Evolutionary conservation across 1,140 invertebrate species (phyloP).

Genomic region (Ditylenchus dipsaci): DNA sequence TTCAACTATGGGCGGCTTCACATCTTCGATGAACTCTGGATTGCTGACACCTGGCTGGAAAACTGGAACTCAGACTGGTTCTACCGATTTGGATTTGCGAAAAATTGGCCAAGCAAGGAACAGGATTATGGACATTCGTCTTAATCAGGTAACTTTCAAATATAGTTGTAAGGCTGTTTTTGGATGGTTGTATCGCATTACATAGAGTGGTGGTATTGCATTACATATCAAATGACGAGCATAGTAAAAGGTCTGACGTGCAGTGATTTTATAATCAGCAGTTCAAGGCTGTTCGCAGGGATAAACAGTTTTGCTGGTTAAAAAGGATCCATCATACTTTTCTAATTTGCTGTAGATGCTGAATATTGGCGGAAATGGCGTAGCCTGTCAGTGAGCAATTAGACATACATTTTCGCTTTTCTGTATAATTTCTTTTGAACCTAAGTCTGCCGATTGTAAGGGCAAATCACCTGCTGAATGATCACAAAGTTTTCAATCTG

Average conservation of each 20-base stretch:
- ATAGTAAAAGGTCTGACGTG: constrained; percentile 15
- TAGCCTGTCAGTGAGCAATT: background rate
- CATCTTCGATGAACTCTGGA: constrained; percentile 58
- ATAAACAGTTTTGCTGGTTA: background rate
- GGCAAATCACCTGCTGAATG: background rate
- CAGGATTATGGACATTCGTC: constrained; percentile 97
- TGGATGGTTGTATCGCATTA: background rate
- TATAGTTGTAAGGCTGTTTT: too few relatives aligned
- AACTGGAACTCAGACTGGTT: constrained; percentile 34
- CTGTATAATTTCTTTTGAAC: background rate
- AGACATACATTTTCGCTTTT: background rate
- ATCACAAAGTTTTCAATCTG: constrained; percentile 15
- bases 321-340: background rate
- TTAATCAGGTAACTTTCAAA: constrained; percentile 72
- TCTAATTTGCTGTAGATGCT: background rate
- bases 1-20: constrained; percentile 31
- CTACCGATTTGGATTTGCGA: constrained; percentile 81
- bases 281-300: background rate
- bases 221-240: constrained; percentile 6
- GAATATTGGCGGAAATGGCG: background rate
- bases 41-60: constrained; percentile 70
- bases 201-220: background rate
- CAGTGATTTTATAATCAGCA: background rate
- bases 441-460: background rate
- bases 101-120: constrained; percentile 99